Percentiles rank a stretch among this genome's conserved stretches.
These are phyloP conservation scores for Lomographa bimaculata DNA, from an alignment of 2,888 invertebrate genomes.

Conservation along the genomic window DNA sequence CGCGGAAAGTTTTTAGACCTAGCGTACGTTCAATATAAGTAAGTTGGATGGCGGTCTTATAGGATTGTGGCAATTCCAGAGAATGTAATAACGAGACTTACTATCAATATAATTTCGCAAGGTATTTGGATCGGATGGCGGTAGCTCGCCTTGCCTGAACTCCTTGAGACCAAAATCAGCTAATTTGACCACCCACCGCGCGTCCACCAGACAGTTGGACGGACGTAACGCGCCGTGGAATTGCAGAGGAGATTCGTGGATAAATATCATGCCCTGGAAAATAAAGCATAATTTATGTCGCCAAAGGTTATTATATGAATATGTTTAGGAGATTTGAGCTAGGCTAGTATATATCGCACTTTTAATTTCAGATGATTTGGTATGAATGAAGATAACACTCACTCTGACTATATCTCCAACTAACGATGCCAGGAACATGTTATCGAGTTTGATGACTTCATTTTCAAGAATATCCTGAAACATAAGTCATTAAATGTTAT, in stretches of 20 bases:
- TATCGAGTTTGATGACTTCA: slow-evolving; percentile 97
- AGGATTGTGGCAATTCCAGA: no score
- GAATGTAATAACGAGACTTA: no score
- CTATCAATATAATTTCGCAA: slow-evolving; percentile 88
- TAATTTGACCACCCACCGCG: slow-evolving; percentile 96
- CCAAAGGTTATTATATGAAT: no score
- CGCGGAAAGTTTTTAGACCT: no score
- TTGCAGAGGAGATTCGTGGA: slow-evolving; percentile 93
- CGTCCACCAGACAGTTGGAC: slow-evolving; percentile 96
- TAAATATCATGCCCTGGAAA: slow-evolving; percentile 92
- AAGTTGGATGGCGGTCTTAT: no score
- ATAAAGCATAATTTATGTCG: no score
- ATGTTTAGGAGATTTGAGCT: no score
- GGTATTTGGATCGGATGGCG: slow-evolving; percentile 83
- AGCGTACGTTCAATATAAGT: no score
- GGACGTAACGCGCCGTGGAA: slow-evolving; percentile 95
- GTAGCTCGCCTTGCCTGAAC: slow-evolving; percentile 90
- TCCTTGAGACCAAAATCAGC: slow-evolving; percentile 96
- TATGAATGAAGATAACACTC: slow-evolving; percentile 53
- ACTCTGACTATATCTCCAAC: slow-evolving; percentile 97
- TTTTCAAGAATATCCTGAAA: slow-evolving; percentile 95
- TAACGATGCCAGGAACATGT: slow-evolving; percentile 97
- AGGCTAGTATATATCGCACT: no score
- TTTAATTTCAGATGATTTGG: slow-evolving; percentile 1
- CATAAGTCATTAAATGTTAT: slow-evolving; percentile 8